Conservation (phyloP, 2,797 vertebrate genomes). For the Orientallactaga sibirica region DNA sequence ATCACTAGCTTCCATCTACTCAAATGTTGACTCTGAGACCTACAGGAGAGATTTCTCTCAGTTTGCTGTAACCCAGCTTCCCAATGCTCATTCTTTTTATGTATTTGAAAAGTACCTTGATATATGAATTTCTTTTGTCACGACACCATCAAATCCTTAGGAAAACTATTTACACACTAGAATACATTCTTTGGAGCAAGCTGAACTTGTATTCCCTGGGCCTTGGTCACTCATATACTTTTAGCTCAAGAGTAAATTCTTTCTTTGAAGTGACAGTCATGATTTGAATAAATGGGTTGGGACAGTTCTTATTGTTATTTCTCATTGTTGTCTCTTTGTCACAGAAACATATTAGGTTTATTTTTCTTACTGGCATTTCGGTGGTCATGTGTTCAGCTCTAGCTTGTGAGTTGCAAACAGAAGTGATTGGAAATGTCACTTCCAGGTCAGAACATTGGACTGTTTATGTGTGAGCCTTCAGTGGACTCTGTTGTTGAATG, state of each 20-base stretch:
- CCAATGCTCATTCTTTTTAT: neutral
- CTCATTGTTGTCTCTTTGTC: neutral
- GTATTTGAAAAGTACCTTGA: neutral
- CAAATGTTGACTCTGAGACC: neutral
- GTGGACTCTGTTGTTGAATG: neutral
- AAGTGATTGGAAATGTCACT: neutral
- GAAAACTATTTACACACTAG: neutral
- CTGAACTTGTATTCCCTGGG: neutral
- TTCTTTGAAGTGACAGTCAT: neutral
- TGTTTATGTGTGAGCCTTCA: neutral
- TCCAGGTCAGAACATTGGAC: neutral
- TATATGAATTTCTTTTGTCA: neutral
- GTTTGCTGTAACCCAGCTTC: neutral
- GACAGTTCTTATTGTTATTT: neutral
- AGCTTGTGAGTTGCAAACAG: neutral
- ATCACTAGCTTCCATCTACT: neutral
- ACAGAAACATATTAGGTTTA: neutral
- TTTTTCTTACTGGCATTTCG: neutral
- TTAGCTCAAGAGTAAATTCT: neutral
- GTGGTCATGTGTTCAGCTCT: neutral
- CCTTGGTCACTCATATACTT: neutral
- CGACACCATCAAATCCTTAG: neutral
- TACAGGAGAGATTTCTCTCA: neutral
- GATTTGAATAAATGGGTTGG: neutral
- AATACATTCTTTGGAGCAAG: neutral